phyloP scores from a whole-genome alignment of 2,113 vertebrate genomes.

The Syngnathoides biaculeatus region DNA sequence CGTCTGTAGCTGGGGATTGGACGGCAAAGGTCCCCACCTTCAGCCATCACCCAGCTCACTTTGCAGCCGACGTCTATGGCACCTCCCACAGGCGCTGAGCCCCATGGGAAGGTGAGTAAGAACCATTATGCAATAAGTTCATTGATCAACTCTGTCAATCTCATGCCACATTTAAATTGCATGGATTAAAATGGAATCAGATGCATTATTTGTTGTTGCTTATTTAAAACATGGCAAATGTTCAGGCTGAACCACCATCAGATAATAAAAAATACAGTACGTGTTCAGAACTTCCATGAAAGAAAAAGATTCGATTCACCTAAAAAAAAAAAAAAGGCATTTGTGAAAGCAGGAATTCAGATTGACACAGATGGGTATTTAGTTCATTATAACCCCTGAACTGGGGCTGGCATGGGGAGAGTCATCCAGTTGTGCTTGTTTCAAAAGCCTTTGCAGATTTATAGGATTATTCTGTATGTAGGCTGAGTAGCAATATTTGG shows the following conservation, averaged over 20 bases:
- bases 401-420: constrained; percentile 51
- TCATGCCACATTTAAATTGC: not conserved
- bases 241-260: not conserved
- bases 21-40: too few relatives aligned
- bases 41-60: too few relatives aligned
- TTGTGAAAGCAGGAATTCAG: constrained; percentile 58
- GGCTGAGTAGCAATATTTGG: constrained; percentile 62
- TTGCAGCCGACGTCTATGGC: too few relatives aligned
- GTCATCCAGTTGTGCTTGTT: constrained; percentile 59
- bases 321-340: constrained; percentile 46
- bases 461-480: constrained; percentile 60
- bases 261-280: not conserved
- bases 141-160: too few relatives aligned
- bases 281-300: not conserved
- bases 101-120: too few relatives aligned
- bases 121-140: too few relatives aligned
- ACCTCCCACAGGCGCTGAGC: too few relatives aligned
- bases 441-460: constrained; percentile 68
- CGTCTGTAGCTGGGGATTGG: too few relatives aligned
- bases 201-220: not conserved
- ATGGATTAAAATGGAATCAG: not conserved
- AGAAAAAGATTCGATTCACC: constrained; percentile 14
- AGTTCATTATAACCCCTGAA: constrained; percentile 63
- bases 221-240: not conserved
- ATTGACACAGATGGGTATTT: constrained; percentile 71